These are phyloP conservation scores for Notodonta ziczac DNA, from an alignment of 2,888 invertebrate species.

Conservation along the genomic window DNA sequence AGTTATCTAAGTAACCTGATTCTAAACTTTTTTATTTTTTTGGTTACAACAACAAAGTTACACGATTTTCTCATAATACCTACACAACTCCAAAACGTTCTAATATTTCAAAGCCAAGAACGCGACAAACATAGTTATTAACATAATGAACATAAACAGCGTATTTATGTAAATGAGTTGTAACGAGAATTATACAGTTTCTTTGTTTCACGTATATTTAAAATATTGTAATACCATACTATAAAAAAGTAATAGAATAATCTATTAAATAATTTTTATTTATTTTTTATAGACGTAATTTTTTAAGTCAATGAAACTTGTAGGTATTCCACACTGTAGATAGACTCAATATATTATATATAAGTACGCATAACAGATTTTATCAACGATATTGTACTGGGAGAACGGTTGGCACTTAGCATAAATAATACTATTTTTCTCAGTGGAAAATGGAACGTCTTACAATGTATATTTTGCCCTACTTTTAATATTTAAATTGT, in stretches of 20 bases:
- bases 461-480: neutral
- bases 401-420: conserved; percentile 3
- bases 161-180: neutral
- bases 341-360: neutral
- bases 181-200: neutral
- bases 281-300: neutral
- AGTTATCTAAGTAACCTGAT: too few species aligned
- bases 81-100: conserved; percentile 17
- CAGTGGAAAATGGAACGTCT: neutral
- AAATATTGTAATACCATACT: neutral
- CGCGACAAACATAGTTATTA: conserved; percentile 2
- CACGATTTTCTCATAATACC: too few species aligned
- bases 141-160: conserved; percentile 1
- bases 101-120: neutral
- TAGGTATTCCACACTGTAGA: neutral
- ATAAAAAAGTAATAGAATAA: neutral
- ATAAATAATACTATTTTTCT: neutral
- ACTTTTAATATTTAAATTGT: neutral
- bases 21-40: too few species aligned
- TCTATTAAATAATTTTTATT: neutral
- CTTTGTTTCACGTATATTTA: conserved; percentile 45
- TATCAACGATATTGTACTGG: neutral
- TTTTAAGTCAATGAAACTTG: neutral
- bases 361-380: neutral
- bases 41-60: too few species aligned